Base-by-base conservation (phyloP, 2,888 invertebrate species). In the Silvanus unidentatus region DNA sequence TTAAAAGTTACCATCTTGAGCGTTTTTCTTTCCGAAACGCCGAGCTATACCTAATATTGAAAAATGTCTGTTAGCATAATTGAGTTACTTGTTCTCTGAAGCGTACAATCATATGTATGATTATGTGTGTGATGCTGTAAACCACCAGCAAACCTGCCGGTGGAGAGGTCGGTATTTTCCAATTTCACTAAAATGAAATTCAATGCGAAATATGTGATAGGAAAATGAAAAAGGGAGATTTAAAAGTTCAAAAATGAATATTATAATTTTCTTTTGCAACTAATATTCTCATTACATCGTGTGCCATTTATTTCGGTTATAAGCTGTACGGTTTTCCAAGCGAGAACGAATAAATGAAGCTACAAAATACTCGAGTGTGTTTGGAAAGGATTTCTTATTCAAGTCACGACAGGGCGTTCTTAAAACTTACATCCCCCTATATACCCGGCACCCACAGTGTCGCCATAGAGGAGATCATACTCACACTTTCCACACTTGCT, bases 31-130 rank as follows among this genome's bases (percentile, higher is more conserved):
- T 22, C n/a, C n/a, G 32, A 32, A 32, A 5, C 32, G 32, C n/a
- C 3, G 32, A 8, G n/a, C n/a, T n/a, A n/a, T n/a, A n/a, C n/a
- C 3, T 11, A 12, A 61, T 61, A 63, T 63, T 61, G 62, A 60
- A 55, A 62, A 61, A 62, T 60, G 59, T 62, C 60, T 62, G 63
- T 62, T 63, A 63, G 59, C 61, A 60, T 63, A 63, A 63, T 61
- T 61, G 61, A 59, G 61, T 63, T 62, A 62, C 52, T 49, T 59
- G 62, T 59, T 51, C 58, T 52, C 54, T 54, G 51, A 53, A 57
- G 62, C 62, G 54, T 50, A 49, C 52, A 54, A 59, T 58, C 57
- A 54, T 54, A 57, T 58, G 22, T 22, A 22, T 22, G 22, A 22
- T 22, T 22, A 22, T 22, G 22, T 22, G 22, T 22, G 22, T 22